Evolutionary conservation across 2,113 vertebrate species (phyloP).

Genomic region (Myotis brandtii): DNA sequence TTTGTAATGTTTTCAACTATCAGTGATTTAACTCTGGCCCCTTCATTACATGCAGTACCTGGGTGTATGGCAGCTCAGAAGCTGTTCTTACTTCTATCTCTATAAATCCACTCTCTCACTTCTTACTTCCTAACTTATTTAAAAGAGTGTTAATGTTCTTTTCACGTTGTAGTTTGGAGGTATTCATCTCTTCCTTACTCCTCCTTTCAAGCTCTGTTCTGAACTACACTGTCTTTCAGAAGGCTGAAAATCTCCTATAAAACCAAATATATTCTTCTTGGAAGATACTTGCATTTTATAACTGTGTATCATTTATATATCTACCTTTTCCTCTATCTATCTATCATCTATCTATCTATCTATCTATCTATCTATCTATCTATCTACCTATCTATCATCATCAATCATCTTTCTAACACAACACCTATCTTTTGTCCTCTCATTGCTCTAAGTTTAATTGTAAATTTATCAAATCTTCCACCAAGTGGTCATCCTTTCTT

Average conservation of each 20-base stretch:
- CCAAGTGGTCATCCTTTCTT: background rate
- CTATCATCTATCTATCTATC: no score
- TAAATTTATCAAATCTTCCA: background rate
- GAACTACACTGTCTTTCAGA: background rate
- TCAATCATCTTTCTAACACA: background rate
- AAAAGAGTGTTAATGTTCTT: background rate
- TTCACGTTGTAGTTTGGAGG: background rate
- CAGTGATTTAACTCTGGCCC: background rate
- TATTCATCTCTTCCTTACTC: background rate
- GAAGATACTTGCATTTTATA: background rate
- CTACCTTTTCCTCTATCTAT: no score
- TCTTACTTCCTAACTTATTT: background rate
- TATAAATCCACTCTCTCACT: background rate
- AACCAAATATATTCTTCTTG: background rate
- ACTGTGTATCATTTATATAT: no score
- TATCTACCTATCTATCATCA: background rate
- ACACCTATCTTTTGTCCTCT: background rate
- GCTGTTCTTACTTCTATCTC: background rate
- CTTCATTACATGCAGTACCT: rapidly evolving
- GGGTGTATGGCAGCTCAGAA: background rate
- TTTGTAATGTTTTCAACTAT: background rate
- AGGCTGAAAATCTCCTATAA: background rate
- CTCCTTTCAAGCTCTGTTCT: background rate
- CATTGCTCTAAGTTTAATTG: background rate
- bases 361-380: background rate